These are phyloP conservation scores for Cheilinus undulatus DNA, from an alignment of 2,113 vertebrate species.

Conservation along the genomic window DNA sequence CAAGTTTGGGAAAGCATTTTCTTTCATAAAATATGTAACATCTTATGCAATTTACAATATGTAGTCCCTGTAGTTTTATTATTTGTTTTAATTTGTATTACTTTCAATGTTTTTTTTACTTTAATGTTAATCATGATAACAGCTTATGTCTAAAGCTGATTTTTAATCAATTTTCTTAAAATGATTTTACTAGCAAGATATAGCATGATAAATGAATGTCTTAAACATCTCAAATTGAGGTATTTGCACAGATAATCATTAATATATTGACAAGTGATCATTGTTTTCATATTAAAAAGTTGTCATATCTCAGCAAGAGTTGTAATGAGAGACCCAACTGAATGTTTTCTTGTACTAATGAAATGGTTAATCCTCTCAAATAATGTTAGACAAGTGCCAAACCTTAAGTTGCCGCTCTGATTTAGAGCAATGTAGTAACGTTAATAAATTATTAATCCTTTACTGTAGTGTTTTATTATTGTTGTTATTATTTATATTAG, in stretches of 20 bases:
- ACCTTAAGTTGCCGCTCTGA: conserved; percentile 65
- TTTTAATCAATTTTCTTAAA: conserved; percentile 35
- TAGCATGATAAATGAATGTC: conserved; percentile 61
- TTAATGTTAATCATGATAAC: conserved; percentile 22
- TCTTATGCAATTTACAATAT: conserved; percentile 33
- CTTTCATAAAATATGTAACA: conserved; percentile 6
- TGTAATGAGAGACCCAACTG: conserved; percentile 30
- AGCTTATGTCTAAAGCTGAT: conserved; percentile 29
- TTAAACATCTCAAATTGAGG: conserved; percentile 74
- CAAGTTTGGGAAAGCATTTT: conserved; percentile 18
- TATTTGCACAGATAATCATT: conserved; percentile 79
- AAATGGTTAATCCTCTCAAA: conserved; percentile 33
- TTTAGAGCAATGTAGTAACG: conserved; percentile 34
- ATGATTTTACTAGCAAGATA: conserved; percentile 37
- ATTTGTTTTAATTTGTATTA: conserved; percentile 17
- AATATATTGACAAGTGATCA: conserved; percentile 51
- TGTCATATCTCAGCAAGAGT: conserved; percentile 53
- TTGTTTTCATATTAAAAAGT: conserved; percentile 47
- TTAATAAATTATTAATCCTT: conserved; percentile 73
- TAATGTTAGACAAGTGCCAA: conserved; percentile 72
- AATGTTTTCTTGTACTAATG: conserved; percentile 57
- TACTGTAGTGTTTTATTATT: conserved; percentile 47
- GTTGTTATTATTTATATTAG: conserved; percentile 1
- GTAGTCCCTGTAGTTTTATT: conserved; percentile 2
- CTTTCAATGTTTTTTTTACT: conserved; percentile 19